These are phyloP conservation scores for Myotis yumanensis DNA, from an alignment of 2,113 vertebrate species.

Conservation along the genomic window DNA sequence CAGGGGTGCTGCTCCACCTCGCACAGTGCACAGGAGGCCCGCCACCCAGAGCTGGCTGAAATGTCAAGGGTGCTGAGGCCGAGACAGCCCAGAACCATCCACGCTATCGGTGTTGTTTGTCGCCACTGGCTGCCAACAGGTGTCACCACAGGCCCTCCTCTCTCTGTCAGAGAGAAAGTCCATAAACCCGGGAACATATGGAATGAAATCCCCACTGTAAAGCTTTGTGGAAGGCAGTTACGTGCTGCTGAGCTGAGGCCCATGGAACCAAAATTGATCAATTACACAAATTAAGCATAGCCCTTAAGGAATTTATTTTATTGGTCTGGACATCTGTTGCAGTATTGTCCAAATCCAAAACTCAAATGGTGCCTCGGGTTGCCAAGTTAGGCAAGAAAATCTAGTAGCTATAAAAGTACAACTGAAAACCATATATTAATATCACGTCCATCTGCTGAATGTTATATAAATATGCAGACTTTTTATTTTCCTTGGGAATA, in stretches of 20 bases:
- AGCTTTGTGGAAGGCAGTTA: conserved; percentile 95
- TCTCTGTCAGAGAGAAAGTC: conserved; percentile 88
- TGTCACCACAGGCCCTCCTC: conserved; percentile 89
- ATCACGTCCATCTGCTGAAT: conserved; percentile 97
- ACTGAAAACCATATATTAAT: conserved; percentile 97
- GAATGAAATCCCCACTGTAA: conserved; percentile 93
- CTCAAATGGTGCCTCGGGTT: conserved; percentile 95
- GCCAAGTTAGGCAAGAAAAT: conserved; percentile 96
- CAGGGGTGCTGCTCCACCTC: background rate
- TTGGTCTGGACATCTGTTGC: conserved; percentile 99
- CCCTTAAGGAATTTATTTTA: conserved; percentile 99
- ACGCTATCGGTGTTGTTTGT: conserved; percentile 30
- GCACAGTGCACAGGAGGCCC: background rate
- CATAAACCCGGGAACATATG: conserved; percentile 95
- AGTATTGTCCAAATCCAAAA: conserved; percentile 99
- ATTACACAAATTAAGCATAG: conserved; percentile 97
- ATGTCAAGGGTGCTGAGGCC: background rate
- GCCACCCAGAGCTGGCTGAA: background rate
- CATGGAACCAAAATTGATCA: conserved; percentile 96
- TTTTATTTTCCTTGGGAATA: conserved; percentile 91
- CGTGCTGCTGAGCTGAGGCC: conserved; percentile 94
- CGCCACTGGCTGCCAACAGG: conserved; percentile 88
- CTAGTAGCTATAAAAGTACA: conserved; percentile 95
- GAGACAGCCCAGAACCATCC: conserved; percentile 1
- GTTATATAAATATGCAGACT: conserved; percentile 90